Base-by-base conservation (phyloP, 2,888 invertebrate species). In the Folsomia manolachei region DNA sequence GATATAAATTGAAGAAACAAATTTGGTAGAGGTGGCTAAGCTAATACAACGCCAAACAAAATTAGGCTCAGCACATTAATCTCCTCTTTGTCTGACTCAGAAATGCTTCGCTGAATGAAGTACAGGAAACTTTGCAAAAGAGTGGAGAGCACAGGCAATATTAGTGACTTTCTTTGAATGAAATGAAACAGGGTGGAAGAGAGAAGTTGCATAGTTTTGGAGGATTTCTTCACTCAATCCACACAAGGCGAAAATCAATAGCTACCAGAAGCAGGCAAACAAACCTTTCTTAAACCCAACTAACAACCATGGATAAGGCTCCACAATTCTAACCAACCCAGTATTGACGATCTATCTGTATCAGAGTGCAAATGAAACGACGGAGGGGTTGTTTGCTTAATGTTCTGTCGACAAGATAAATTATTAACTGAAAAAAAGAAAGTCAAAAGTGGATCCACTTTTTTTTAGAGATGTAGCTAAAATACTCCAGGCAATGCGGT, bases 1-100 rank as follows among this genome's bases (percentile, higher is more conserved):
- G 56, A 19, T 21, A 56, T 56, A 56, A 56, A 56, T 56, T 56
- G 56, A 56, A 56, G 56, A 56, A 56, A 56, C 56, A 56, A 56
- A 56, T 56, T 56, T 56, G 21, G 56, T 56, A 19, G 21, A 56
- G 56, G 56, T 56, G 56, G 56, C 56, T n/a, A 21, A 39, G 39
- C 39, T 39, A 39, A 39, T 39, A 39, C 39, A 39, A 39, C 39
- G 14, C 39, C 14, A 39, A 39, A 21, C 21, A 56, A 21, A 56
- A 56, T 56, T 56, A 56, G 18, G 56, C 56, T 19, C 56, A 56
- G 56, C 56, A 19, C 21, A 56, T 56, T 56, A 56, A 56, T 56
- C 56, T 56, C 56, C 18, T 7, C 56, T 56, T 56, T 56, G 56
- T 56, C 56, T n/a, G 19, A 7, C n/a, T 18, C 56, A 56, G 56